Evolutionary conservation across 2,113 vertebrate species (phyloP).

Genomic region (Thalassarche chlororhynchos): DNA sequence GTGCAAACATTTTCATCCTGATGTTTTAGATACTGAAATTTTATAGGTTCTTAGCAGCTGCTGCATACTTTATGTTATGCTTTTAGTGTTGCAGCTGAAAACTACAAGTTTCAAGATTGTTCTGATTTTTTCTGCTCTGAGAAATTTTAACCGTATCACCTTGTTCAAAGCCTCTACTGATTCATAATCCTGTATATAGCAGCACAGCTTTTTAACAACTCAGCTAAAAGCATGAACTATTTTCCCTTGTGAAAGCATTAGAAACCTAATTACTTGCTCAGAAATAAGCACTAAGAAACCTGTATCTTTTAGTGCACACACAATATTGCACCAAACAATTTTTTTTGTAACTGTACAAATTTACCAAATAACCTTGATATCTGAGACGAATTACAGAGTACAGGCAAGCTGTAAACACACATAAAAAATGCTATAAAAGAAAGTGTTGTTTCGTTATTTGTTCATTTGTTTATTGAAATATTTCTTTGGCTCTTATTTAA

Average conservation of each 20-base stretch:
- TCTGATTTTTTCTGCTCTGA: not conserved
- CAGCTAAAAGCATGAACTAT: not conserved
- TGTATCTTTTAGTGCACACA: not conserved
- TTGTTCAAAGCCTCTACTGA: not conserved
- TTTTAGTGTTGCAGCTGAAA: not conserved
- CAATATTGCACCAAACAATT: not conserved
- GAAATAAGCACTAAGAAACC: not conserved
- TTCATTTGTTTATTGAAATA: not conserved
- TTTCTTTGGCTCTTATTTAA: not conserved
- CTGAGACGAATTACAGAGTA: not conserved
- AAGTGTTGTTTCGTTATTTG: not conserved
- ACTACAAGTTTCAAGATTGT: not conserved
- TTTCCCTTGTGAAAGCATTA: not conserved
- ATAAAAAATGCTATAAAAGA: not conserved
- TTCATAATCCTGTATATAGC: not conserved
- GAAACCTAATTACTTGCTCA: not conserved
- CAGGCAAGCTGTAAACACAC: not conserved
- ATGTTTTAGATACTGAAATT: not conserved
- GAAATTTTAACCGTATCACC: not conserved
- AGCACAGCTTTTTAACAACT: conserved; percentile 2
- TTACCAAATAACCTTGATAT: not conserved
- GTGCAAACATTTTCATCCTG: not conserved
- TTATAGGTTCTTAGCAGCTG: not conserved
- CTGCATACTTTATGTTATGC: not conserved
- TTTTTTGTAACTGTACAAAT: not conserved